phyloP scores from a whole-genome alignment of 2,113 vertebrate species.

The Lepus europaeus region DNA sequence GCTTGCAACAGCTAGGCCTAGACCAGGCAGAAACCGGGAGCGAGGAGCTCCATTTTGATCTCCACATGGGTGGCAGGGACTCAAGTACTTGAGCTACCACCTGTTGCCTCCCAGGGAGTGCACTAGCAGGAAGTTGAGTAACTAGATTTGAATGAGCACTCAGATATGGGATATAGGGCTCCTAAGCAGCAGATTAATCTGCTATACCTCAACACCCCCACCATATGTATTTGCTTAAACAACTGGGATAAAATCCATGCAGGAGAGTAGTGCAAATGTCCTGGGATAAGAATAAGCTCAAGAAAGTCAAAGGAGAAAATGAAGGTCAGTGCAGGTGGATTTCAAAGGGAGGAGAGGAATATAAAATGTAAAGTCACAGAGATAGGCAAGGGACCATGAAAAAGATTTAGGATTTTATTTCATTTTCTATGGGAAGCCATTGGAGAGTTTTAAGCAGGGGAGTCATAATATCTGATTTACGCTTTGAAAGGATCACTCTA shows the following conservation, averaged over 20 bases:
- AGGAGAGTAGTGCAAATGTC: neutral
- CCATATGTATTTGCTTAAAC: neutral
- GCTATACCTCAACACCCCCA: no score
- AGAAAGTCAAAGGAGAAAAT: slow-evolving; percentile 1
- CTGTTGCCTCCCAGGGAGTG: no score
- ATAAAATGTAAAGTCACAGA: neutral
- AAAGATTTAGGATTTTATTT: neutral
- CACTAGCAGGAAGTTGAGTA: no score
- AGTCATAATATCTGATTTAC: neutral
- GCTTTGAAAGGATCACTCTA: slow-evolving; percentile 6
- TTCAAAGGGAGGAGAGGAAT: neutral
- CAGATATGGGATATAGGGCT: no score
- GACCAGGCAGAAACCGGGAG: no score
- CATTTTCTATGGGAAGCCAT: neutral
- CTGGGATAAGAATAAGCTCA: neutral
- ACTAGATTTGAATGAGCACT: no score
- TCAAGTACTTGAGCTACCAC: no score
- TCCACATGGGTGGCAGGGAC: no score
- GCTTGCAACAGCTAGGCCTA: no score
- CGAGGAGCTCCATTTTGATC: no score
- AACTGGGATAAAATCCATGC: neutral
- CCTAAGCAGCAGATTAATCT: no score
- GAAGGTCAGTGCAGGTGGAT: neutral
- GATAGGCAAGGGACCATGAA: neutral
- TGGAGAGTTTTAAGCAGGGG: neutral